phyloP scores from a whole-genome alignment of 2,888 invertebrate genomes.

The Cheiracanthium punctorium region DNA sequence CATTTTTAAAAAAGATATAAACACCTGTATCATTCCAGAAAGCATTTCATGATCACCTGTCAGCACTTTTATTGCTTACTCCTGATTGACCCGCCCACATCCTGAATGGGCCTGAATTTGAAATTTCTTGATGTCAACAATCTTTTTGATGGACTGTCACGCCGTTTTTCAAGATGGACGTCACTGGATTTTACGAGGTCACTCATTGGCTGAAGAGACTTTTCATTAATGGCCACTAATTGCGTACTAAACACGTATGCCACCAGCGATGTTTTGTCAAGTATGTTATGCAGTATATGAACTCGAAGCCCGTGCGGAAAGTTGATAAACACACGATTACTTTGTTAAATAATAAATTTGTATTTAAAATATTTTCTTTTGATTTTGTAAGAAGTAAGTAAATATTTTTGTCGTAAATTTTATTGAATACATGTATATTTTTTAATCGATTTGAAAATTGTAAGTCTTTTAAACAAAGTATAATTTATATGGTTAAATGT shows the following conservation, averaged over 20 bases:
- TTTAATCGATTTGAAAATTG: no score
- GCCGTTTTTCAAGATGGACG: neutral
- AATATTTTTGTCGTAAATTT: no score
- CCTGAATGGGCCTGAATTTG: neutral
- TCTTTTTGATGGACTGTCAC: neutral
- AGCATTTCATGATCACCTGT: neutral
- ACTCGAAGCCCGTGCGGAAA: no score
- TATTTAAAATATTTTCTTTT: no score
- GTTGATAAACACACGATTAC: no score
- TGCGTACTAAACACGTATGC: neutral
- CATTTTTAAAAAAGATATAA: no score
- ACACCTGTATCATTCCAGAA: neutral
- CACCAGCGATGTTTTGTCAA: neutral
- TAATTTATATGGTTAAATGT: no score
- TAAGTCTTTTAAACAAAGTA: no score
- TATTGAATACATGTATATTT: no score
- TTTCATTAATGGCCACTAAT: constrained; percentile 48
- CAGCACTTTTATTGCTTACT: neutral
- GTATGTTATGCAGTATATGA: neutral
- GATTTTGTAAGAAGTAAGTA: no score
- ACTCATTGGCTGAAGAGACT: constrained; percentile 25
- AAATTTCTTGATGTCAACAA: neutral
- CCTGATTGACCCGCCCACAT: neutral
- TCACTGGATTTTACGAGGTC: constrained; percentile 14
- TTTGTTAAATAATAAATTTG: no score